Percentiles rank a stretch among this genome's conserved stretches.
phyloP scores from a whole-genome alignment of 1,140 invertebrate genomes.

The Neodiprion pinetum region DNA sequence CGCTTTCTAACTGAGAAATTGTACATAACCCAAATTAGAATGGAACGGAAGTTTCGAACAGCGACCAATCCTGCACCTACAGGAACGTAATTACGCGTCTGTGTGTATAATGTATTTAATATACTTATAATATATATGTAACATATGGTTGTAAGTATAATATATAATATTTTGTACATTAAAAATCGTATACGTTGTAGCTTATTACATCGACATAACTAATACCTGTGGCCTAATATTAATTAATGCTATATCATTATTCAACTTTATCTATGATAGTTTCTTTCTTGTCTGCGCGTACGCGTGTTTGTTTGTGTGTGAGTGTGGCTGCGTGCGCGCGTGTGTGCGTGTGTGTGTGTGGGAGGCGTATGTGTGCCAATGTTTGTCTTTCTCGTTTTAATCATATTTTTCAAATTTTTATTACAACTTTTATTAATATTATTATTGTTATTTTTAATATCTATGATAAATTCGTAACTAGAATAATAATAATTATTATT shows the following conservation, averaged over 20 bases:
- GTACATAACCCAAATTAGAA: constrained; percentile 13
- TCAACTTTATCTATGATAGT: too few relatives aligned
- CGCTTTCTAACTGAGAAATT: not conserved
- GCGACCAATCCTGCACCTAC: constrained; percentile 1
- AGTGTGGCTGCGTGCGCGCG: too few relatives aligned
- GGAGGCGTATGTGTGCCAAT: not conserved
- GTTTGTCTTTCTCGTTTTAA: too few relatives aligned
- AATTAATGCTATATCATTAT: not conserved
- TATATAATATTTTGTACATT: constrained; percentile 55
- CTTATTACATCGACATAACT: not conserved
- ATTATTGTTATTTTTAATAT: constrained; percentile 27
- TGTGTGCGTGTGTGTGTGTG: too few relatives aligned
- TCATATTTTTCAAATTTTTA: constrained; percentile 32
- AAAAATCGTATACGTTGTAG: constrained; percentile 60
- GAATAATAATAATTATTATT: constrained; percentile 47
- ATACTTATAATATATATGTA: not conserved
- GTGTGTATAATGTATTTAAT: not conserved
- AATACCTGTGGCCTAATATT: not conserved
- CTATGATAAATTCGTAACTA: constrained; percentile 61
- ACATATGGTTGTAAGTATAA: not conserved
- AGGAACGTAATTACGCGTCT: not conserved
- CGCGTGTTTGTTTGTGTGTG: too few relatives aligned
- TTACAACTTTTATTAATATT: constrained; percentile 30
- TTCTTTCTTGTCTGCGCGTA: too few relatives aligned
- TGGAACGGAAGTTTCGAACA: too few relatives aligned